These are phyloP conservation scores for Allobates femoralis DNA, from an alignment of 2,797 vertebrate genomes.

Conservation along the genomic window DNA sequence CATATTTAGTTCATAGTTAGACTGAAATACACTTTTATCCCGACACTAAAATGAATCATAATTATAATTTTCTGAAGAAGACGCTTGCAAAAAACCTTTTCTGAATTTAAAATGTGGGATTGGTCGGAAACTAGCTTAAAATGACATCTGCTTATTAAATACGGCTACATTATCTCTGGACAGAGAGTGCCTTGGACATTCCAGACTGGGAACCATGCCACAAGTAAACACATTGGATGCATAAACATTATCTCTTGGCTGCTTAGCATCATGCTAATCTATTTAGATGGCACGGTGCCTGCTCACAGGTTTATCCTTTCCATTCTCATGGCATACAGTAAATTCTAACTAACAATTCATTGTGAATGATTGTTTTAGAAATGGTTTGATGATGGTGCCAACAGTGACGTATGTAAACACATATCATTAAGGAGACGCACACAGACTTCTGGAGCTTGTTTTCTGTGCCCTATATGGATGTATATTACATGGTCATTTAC, in stretches of 20 bases:
- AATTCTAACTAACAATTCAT: constrained; percentile 60
- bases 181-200: constrained; percentile 86
- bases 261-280: constrained; percentile 84
- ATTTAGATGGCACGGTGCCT: constrained; percentile 83
- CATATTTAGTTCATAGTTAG: no score
- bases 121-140: constrained; percentile 45
- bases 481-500: constrained; percentile 7
- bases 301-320: constrained; percentile 85
- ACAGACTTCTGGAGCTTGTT: constrained; percentile 24
- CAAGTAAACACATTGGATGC: constrained; percentile 84
- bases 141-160: constrained; percentile 61
- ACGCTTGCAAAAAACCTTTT: constrained; percentile 23
- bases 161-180: constrained; percentile 76
- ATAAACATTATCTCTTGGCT: constrained; percentile 87
- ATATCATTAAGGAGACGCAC: constrained; percentile 40
- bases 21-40: constrained; percentile 5
- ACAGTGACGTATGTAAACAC: constrained; percentile 38
- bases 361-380: constrained; percentile 54
- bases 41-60: constrained; percentile 7
- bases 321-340: constrained; percentile 81
- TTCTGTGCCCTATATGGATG: constrained; percentile 3
- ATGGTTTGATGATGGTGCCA: constrained; percentile 49
- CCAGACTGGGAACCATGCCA: constrained; percentile 85
- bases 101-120: constrained; percentile 41
- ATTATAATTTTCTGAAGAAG: constrained; percentile 32